Base-by-base conservation (phyloP, 2,888 invertebrate species). In the Drosophila atroscutellata region DNA sequence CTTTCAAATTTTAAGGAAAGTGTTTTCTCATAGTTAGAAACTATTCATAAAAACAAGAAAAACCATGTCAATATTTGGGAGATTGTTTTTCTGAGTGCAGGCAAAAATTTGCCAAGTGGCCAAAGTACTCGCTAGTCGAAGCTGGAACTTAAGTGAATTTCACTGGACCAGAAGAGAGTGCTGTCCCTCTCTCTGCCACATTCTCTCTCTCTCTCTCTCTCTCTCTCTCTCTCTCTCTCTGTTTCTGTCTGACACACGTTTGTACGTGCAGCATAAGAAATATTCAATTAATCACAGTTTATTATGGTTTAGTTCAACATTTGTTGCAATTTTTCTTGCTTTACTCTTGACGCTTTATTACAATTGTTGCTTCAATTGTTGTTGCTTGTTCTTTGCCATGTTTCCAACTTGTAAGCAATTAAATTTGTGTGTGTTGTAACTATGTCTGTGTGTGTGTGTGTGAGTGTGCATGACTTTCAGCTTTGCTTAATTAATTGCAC, bases 271-370 rank as follows among this genome's bases (percentile, higher is more conserved):
- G 80, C 86, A 86, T 83, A 80, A 87, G 88, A 86, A 87, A 87
- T 88, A 87, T 87, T 88, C 86, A 87, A 87, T 87, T 87, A 87
- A 87, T 87, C 86, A 87, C 86, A 87, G 88, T 87, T 87, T 86
- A 86, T 86, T 86, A 86, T 86, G 85, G 85, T 86, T 86, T 86
- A 84, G 84, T 88, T 88, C 83, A 87, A 88, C 86, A 87, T 87
- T 87, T 87, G 86, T 88, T 88, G 86, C 86, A 88, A 87, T 87
- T 87, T 88, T 88, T 87, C 86, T 88, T 87, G 85, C 83, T 86
- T 84, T 77, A 75, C 84, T 79, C 81, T 73, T 84, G 85, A 81
- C 77, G 85, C 85, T 86, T 86, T 85, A 86, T 85, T 85, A 84
- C 85, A 86, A 86, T 85, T 86, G 86, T 83, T 84, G 75, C 70